These are phyloP conservation scores for Papilio dardanus DNA, from an alignment of 1,140 invertebrate species.

Conservation along the genomic window DNA sequence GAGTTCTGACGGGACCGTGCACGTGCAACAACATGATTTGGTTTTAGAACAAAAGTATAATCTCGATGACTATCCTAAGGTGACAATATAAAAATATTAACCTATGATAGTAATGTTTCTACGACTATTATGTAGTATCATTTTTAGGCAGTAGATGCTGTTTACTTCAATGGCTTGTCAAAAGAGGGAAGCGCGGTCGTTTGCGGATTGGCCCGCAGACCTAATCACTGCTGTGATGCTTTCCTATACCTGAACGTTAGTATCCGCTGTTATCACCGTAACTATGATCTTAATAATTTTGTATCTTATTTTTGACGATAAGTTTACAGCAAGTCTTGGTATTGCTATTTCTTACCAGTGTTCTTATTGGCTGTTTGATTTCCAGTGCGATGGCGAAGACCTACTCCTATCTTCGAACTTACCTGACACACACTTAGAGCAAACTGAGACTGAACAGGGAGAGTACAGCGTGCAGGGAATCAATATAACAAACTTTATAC, in stretches of 20 bases:
- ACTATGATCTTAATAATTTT: no score
- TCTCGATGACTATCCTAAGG: slow-evolving; percentile 57
- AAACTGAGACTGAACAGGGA: slow-evolving; percentile 76
- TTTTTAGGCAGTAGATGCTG: slow-evolving; percentile 83
- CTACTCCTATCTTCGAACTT: slow-evolving; percentile 84
- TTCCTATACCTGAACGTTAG: slow-evolving; percentile 82
- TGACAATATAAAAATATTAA: slow-evolving; percentile 45
- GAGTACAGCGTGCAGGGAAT: slow-evolving; percentile 85
- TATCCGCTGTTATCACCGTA: not conserved
- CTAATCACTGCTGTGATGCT: slow-evolving; percentile 77
- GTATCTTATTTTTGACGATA: no score
- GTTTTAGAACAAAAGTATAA: slow-evolving; percentile 61
- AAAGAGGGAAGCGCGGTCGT: slow-evolving; percentile 78
- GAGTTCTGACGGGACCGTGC: slow-evolving; percentile 69
- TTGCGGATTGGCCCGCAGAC: slow-evolving; percentile 81
- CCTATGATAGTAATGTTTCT: not conserved
- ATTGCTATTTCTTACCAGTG: slow-evolving; percentile 22
- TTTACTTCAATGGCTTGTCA: slow-evolving; percentile 84
- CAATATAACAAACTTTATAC: slow-evolving; percentile 80
- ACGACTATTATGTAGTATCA: not conserved
- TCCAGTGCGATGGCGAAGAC: slow-evolving; percentile 79
- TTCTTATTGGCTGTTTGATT: not conserved
- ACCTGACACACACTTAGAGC: slow-evolving; percentile 85
- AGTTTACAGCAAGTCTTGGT: not conserved
- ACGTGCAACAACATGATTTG: slow-evolving; percentile 58